These are phyloP conservation scores for Hydrocynus forskahlii DNA, from an alignment of 2,797 vertebrate species.

Conservation along the genomic window DNA sequence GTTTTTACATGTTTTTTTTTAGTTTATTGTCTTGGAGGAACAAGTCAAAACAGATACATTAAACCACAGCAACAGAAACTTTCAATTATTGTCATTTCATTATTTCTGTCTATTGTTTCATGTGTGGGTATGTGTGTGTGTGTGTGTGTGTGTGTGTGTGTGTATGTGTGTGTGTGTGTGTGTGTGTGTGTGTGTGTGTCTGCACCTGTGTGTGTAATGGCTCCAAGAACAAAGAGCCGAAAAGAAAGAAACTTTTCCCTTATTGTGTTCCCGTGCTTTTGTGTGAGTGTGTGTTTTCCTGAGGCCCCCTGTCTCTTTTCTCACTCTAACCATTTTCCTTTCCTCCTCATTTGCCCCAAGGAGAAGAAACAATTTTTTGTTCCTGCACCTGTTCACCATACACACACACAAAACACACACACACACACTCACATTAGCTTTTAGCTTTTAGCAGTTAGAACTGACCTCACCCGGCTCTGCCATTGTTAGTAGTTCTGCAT, in stretches of 20 bases:
- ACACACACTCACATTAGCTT: neutral
- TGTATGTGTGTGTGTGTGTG: neutral
- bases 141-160: too few relatives aligned
- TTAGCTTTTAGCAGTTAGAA: neutral
- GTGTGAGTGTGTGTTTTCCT: neutral
- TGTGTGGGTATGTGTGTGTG: too few relatives aligned
- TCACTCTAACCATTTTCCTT: neutral
- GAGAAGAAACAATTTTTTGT: neutral
- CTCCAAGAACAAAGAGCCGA: constrained; percentile 28
- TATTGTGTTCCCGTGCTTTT: neutral
- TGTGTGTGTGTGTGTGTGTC: constrained; percentile 9
- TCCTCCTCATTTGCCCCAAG: neutral
- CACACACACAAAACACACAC: neutral
- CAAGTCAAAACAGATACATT: too few relatives aligned
- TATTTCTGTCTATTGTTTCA: too few relatives aligned
- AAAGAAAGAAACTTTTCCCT: neutral
- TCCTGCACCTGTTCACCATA: neutral
- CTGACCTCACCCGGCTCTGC: constrained; percentile 1
- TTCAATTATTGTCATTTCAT: too few relatives aligned
- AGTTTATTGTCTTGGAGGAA: too few relatives aligned
- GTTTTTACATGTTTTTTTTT: too few relatives aligned
- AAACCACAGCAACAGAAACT: too few relatives aligned
- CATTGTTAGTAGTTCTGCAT: neutral
- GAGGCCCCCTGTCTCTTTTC: neutral
- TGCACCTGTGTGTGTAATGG: neutral